A percentile compares a stretch with the other conserved stretches of the same genome.
Conservation (phyloP, 2,797 vertebrate species). For the Eremophila alpestris region DNA sequence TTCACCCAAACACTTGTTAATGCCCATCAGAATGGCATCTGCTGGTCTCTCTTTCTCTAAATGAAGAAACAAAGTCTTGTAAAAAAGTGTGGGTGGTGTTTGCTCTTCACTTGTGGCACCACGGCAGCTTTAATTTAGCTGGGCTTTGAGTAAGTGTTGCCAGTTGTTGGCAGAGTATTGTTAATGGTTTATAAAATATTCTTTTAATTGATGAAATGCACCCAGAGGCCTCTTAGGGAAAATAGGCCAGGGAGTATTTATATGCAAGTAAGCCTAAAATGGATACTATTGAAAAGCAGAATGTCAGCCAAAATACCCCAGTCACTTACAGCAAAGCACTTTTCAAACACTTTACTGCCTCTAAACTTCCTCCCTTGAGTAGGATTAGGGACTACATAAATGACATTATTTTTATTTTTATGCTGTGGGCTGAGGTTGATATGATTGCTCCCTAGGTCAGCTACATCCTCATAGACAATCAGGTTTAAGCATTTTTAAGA, state of each 20-base stretch:
- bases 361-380: constrained; percentile 12
- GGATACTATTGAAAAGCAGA: background rate
- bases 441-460: constrained; percentile 16
- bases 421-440: background rate
- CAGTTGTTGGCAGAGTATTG: background rate
- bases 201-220: constrained; percentile 40
- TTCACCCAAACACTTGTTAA: background rate
- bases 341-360: background rate
- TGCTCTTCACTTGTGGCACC: background rate
- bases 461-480: background rate
- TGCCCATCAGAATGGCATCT: background rate
- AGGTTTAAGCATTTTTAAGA: constrained; percentile 14
- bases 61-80: background rate
- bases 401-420: constrained; percentile 38
- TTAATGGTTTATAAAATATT: constrained; percentile 44
- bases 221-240: constrained; percentile 13
- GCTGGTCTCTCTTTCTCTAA: background rate
- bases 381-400: constrained; percentile 4
- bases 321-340: background rate
- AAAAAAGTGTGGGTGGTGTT: background rate
- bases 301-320: constrained; percentile 25
- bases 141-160: background rate
- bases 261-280: constrained; percentile 22
- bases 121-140: background rate
- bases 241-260: constrained; percentile 6